phyloP scores from a whole-genome alignment of 2,113 vertebrate genomes.

The Motacilla tschutschensis region DNA sequence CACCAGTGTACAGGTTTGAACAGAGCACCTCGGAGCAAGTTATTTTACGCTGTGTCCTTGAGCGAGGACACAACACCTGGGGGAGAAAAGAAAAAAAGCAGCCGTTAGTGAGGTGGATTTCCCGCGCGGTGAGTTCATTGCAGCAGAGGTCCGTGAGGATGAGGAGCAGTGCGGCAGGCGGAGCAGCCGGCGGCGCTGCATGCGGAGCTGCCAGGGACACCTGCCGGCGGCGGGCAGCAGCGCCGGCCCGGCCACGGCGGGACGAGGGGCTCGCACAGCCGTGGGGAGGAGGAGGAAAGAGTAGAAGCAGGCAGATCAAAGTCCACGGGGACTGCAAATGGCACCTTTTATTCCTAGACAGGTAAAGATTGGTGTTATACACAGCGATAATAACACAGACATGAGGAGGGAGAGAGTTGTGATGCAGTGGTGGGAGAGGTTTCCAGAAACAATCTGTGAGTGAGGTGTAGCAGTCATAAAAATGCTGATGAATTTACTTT shows the following conservation, averaged over 20 bases:
- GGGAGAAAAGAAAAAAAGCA: too few species aligned
- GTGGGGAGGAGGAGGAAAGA: fast-evolving
- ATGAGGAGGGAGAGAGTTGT: not conserved
- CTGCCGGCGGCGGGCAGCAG: not conserved
- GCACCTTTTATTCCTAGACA: not conserved
- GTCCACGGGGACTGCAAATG: not conserved
- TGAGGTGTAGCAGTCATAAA: not conserved
- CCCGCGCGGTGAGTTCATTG: not conserved
- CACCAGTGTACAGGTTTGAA: not conserved
- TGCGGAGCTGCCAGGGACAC: not conserved
- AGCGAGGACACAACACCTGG: not conserved
- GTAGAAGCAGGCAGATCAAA: not conserved
- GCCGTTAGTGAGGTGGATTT: not conserved
- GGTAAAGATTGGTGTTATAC: not conserved
- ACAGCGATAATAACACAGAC: fast-evolving
- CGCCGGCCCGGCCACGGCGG: fast-evolving
- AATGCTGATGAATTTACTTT: not conserved
- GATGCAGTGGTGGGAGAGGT: not conserved
- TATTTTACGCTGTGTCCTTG: not conserved
- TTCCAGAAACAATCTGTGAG: not conserved
- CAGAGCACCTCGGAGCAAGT: not conserved
- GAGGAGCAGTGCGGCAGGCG: not conserved
- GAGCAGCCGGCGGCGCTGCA: not conserved
- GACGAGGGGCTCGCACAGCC: not conserved
- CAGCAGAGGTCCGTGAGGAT: not conserved